Evolutionary conservation across 1,140 invertebrate genomes (phyloP), one percentile per base, ranked within the genome.

Genomic region (Propsilocerus akamusi): DNA sequence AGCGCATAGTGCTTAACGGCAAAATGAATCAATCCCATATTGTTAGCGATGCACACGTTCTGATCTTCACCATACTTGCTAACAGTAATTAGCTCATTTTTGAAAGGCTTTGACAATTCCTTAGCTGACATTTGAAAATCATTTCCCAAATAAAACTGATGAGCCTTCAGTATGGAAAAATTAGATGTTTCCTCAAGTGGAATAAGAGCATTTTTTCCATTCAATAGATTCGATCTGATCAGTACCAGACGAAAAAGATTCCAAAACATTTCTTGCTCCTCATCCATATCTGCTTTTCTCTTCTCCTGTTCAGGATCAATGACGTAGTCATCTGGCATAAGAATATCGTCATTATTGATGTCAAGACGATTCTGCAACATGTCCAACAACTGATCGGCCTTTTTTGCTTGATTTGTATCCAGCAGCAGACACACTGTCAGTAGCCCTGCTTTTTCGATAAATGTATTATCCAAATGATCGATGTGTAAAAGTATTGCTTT

Each of bases 11-110:
- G 92, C 5, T 82, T 80, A 58, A 92, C 76, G 23, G 85, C 80
- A 58, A 90, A 77, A 70, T 94, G 82, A 52, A 93, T 77, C 52
- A 89, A 82, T 26, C 83, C 91, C 56, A 93, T 75, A 61, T 96
- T 94, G 61, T 95, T 96, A 59, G 87, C 85, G 55, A 86, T 83
- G 56, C 86, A 76, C 37, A 87, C 75, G 41, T 74, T 69, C 11
- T 76, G 65, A 47, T 72, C 75, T 57, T 82, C 78, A 3, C 79
- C 80, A 53, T 64, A 68, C 24, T 68, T 71, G 54, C 77, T 80
- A 51, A 48, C 53, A 56, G 48, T 54, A 53, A 10, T 56, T 55
- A 11, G n/a, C 55, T 56, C 20, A 52, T 62, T 61, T 49, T 66
- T 68, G 53, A 65, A 60, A 55, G 62, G 67, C 58, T 64, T 69